These are phyloP conservation scores for Apogon talboti DNA, from an alignment of 2,797 vertebrate species.

Conservation along the genomic window DNA sequence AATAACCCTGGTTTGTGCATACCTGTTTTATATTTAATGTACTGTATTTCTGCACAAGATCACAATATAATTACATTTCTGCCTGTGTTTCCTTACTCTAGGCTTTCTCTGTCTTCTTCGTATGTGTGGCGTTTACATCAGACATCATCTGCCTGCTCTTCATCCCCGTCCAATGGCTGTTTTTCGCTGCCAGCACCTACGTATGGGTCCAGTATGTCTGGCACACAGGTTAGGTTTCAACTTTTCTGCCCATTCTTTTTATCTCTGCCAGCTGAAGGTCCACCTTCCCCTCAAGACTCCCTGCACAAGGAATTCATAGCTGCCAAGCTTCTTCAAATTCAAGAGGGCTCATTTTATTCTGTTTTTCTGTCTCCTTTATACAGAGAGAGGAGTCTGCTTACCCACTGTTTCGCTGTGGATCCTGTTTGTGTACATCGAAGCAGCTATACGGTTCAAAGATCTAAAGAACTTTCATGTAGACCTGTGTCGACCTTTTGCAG, in stretches of 20 bases:
- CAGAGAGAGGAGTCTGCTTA: conserved; percentile 97
- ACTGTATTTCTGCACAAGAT: no score
- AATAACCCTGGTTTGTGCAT: no score
- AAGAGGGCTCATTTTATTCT: not conserved
- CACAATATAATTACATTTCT: no score
- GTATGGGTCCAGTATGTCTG: conserved; percentile 99
- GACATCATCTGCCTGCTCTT: conserved; percentile 99
- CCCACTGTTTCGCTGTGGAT: conserved; percentile 99
- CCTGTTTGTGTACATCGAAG: conserved; percentile 99
- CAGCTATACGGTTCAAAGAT: conserved; percentile 99
- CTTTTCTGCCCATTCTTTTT: not conserved
- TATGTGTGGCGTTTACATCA: conserved; percentile 99
- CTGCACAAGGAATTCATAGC: conserved; percentile 2
- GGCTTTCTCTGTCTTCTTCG: conserved; percentile 99
- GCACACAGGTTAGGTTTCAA: conserved; percentile 92
- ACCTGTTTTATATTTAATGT: no score
- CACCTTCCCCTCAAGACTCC: conserved; percentile 18
- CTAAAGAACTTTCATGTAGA: conserved; percentile 99
- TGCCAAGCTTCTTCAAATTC: conserved; percentile 29
- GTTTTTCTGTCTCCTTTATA: conserved; percentile 9
- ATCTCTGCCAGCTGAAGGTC: conserved; percentile 13
- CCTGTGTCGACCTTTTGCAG: conserved; percentile 98
- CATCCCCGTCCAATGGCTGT: conserved; percentile 99
- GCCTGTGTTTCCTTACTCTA: conserved; percentile 59
- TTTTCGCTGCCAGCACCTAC: conserved; percentile 99